Evolutionary conservation across 92 coral and sea anemone species (phyloP), one percentile per base, ranked within the genome.

Genomic region (Pocillopora grandis): DNA sequence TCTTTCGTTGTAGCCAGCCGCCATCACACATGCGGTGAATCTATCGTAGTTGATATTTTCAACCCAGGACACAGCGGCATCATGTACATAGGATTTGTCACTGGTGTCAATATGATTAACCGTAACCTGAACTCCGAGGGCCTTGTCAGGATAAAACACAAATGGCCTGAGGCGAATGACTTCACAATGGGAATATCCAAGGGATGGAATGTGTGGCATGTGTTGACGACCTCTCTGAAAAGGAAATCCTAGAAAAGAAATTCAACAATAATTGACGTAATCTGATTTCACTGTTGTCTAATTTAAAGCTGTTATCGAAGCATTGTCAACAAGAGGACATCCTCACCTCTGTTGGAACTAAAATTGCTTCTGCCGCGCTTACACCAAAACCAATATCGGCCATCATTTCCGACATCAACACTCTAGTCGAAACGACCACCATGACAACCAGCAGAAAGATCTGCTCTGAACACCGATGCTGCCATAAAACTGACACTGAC

Each of bases 111-210:
- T 69, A 33, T 20, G 70, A 66, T 66, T 66, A 33, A 66, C 70
- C 10, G 70, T 66, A 33, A 66, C n/a, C 70, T 66, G 70, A 76
- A n/a, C 17, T 66, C n/a, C 70, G 31, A 20, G 35, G 21, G 70
- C 13, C 31, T 83, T 83, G 72, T 83, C 87, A 35, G 87, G 87
- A 63, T 83, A 83, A 33, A 83, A 83, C 27, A 79, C 67, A 19
- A 49, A 62, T 1, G 87, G 87, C 8, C 52, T 79, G 48, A 83
- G 76, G 42, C 31, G 62, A 74, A 83, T 66, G 1, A 66, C 36
- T 66, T 66, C 70, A 10, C 70, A 66, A 66, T 66, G 70, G 3
- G 70, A 66, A 7, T 66, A 66, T 10, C 70, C 70, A n/a, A 66
- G 70, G 12, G 70, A 66, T 13, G 70, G 70, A 9, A 66, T 81